These are phyloP conservation scores for Hyposoter dolosus DNA, from an alignment of 2,888 invertebrate genomes.

Conservation along the genomic window DNA sequence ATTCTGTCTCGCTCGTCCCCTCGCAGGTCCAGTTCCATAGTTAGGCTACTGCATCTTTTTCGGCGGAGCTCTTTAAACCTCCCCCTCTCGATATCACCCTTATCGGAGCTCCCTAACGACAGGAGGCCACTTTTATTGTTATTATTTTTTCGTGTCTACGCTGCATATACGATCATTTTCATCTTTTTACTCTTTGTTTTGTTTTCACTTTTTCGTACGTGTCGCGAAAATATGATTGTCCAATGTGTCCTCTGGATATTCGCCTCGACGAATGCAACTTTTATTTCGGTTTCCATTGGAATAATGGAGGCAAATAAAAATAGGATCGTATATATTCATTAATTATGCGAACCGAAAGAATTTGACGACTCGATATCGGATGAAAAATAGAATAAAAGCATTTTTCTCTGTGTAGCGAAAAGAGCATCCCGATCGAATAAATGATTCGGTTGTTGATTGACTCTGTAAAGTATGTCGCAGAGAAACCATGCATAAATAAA, in stretches of 20 bases:
- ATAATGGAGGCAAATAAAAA: neutral
- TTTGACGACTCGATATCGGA: neutral
- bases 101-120: constrained; percentile 30
- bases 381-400: neutral
- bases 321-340: constrained; percentile 3
- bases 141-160: constrained; percentile 62
- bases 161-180: constrained; percentile 30
- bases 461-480: constrained; percentile 27
- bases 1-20: constrained; percentile 30
- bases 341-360: neutral
- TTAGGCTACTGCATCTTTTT: constrained; percentile 49
- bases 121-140: constrained; percentile 52
- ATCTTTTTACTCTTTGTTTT: constrained; percentile 23
- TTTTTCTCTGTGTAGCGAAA: neutral
- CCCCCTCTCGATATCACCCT: constrained; percentile 14
- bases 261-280: neutral
- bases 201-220: constrained; percentile 1
- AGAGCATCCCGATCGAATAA: neutral
- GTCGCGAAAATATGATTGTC: constrained; percentile 18
- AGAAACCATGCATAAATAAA: constrained; percentile 47
- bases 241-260: neutral
- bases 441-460: neutral
- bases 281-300: neutral
- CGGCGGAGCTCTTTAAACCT: constrained; percentile 28
- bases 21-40: constrained; percentile 35